Evolutionary conservation across 1,140 invertebrate genomes (phyloP), one percentile per base, ranked within the genome.

Genomic region (Zaprionus kolodkinae): DNA sequence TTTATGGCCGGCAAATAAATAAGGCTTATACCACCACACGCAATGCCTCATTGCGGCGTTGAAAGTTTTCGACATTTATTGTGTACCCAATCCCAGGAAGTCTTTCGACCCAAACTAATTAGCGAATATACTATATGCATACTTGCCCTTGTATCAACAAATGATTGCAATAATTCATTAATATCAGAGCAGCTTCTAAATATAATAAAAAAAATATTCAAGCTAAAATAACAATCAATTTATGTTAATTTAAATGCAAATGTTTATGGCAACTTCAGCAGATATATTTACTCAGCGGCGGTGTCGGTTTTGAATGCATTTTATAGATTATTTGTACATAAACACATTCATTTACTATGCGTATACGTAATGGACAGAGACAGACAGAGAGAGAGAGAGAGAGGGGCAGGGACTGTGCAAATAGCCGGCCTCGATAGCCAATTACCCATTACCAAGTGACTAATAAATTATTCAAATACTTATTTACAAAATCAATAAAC

Each of bases 1-100:
- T 89, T 89, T 89, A 89, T 89, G 86, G 85, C 85, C 85, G 15
- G 76, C 85, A 89, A 89, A 89, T 89, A 89, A 89, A 89, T 89
- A 89, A 89, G 71, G 85, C 85, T 89, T 89, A 89, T 85, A 90
- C 86, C 85, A 90, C 84, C 85, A 90, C 84, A 89, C 86, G 81
- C 86, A 89, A 90, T 90, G 86, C 81, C 86, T 89, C 85, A 89
- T 89, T 89, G 75, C 78, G 85, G 85, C 78, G 85, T 89, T 88
- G 85, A 89, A 90, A 89, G 81, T 89, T 90, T 89, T 81, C 79
- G 83, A 86, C 83, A 75, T 87, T 86, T 85, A 86, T 86, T 87
- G 83, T 85, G 78, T 86, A 86, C 27, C 0, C 27, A 5, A 59
- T 55, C 27, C 17, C 15, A 25, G 35, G 13, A 43, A 45, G 40